phyloP scores from a whole-genome alignment of 2,888 invertebrate genomes.

The Ichneumon xanthorius region DNA sequence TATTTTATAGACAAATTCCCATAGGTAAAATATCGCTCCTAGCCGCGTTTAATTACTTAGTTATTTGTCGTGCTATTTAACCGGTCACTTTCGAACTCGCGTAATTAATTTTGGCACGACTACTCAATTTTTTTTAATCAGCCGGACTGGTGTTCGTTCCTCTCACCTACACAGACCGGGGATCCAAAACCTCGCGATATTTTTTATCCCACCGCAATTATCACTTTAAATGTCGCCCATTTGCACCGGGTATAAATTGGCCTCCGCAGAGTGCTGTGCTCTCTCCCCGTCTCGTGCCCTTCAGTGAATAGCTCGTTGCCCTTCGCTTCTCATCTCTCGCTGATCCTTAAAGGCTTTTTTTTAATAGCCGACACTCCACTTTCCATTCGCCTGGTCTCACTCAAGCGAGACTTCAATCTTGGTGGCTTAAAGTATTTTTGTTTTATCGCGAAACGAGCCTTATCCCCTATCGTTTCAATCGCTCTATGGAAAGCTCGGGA shows the following conservation, averaged over 20 bases:
- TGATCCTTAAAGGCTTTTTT: constrained; percentile 16
- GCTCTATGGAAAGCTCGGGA: neutral
- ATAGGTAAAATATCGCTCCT: too few relatives aligned
- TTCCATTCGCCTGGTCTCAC: neutral
- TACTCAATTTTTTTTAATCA: neutral
- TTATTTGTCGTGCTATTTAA: too few relatives aligned
- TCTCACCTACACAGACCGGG: neutral
- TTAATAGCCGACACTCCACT: constrained; percentile 1
- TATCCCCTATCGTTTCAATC: constrained; percentile 13
- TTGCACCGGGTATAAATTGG: constrained; percentile 33
- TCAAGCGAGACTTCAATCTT: neutral
- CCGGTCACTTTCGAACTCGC: too few relatives aligned
- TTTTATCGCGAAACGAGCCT: constrained; percentile 6
- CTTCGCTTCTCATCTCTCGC: neutral
- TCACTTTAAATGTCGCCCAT: constrained; percentile 48
- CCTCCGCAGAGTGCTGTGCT: neutral
- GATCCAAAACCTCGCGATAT: neutral
- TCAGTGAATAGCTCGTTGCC: neutral
- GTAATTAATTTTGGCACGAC: too few relatives aligned
- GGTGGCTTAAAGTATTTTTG: constrained; percentile 8
- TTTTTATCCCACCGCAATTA: constrained; percentile 21
- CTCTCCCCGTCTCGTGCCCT: neutral
- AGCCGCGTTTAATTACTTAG: too few relatives aligned
- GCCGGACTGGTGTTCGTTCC: neutral
- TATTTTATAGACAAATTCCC: too few relatives aligned